phyloP scores from a whole-genome alignment of 2,888 invertebrate genomes.

The Pyrgus malvae region DNA sequence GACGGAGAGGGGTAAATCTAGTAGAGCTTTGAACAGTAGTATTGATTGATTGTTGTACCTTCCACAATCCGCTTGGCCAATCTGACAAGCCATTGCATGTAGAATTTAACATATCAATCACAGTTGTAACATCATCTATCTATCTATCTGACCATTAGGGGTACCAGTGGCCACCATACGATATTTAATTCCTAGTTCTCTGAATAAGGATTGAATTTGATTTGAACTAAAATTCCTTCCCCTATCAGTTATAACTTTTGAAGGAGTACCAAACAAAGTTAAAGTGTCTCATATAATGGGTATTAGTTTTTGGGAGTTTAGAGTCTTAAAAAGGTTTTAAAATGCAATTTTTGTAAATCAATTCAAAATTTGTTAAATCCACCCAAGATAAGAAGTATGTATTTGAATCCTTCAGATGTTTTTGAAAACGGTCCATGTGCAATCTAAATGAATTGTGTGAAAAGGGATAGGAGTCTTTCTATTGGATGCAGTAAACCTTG shows the following conservation, averaged over 20 bases:
- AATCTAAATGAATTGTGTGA: not conserved
- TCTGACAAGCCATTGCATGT: conserved; percentile 24
- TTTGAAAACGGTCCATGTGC: not conserved
- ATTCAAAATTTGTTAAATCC: too few relatives aligned
- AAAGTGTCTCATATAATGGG: not conserved
- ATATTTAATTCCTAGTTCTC: not conserved
- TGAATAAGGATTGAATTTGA: not conserved
- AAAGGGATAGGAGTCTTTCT: not conserved
- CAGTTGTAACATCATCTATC: not conserved
- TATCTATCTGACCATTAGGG: not conserved
- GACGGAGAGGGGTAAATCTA: conserved; percentile 20
- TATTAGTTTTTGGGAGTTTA: not conserved
- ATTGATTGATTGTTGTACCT: conserved; percentile 26
- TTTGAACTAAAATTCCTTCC: not conserved
- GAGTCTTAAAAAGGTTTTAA: not conserved
- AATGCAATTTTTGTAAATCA: not conserved
- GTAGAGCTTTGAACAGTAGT: conserved; percentile 28
- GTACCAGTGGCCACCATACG: not conserved
- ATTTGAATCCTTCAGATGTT: not conserved
- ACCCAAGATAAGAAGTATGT: not conserved
- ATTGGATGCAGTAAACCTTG: not conserved
- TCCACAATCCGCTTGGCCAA: conserved; percentile 30
- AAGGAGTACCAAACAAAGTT: not conserved
- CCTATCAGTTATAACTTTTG: not conserved
- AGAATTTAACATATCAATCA: conserved; percentile 23